Conservation (phyloP, 1,140 invertebrate species). For the Trichoplusia ni region DNA sequence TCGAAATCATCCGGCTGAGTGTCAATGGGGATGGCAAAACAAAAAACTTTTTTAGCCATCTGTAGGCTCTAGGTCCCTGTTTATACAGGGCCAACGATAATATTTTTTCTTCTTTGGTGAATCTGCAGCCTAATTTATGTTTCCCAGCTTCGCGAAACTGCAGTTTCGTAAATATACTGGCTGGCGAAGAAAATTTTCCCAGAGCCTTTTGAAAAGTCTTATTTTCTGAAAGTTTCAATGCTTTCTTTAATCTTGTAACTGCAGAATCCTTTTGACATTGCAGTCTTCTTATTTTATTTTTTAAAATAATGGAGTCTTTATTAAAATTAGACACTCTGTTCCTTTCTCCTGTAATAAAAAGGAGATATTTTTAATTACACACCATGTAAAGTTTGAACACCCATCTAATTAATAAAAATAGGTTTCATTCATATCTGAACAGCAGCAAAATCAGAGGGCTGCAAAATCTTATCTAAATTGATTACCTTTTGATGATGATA, state of each 20-base stretch:
- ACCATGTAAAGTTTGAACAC: too few species aligned
- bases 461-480: too few species aligned
- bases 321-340: too few species aligned
- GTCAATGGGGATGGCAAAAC: slow-evolving; percentile 34
- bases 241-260: slow-evolving; percentile 18
- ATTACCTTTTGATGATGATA: too few species aligned
- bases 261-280: background rate
- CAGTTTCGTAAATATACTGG: slow-evolving; percentile 18
- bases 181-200: slow-evolving; percentile 18
- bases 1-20: slow-evolving; percentile 32
- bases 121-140: slow-evolving; percentile 29
- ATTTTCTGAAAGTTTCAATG: slow-evolving; percentile 31
- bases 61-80: slow-evolving; percentile 31
- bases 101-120: slow-evolving; percentile 31
- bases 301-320: background rate
- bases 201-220: slow-evolving; percentile 12
- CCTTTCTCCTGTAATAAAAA: too few species aligned
- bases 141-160: slow-evolving; percentile 35
- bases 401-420: too few species aligned
- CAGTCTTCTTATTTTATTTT: background rate
- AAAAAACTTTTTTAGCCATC: slow-evolving; percentile 33
- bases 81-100: slow-evolving; percentile 30
- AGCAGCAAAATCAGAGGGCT: too few species aligned
- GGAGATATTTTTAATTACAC: too few species aligned
- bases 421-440: too few species aligned